These are phyloP conservation scores for Tamias sibiricus DNA, from an alignment of 2,113 vertebrate genomes.

Conservation along the genomic window DNA sequence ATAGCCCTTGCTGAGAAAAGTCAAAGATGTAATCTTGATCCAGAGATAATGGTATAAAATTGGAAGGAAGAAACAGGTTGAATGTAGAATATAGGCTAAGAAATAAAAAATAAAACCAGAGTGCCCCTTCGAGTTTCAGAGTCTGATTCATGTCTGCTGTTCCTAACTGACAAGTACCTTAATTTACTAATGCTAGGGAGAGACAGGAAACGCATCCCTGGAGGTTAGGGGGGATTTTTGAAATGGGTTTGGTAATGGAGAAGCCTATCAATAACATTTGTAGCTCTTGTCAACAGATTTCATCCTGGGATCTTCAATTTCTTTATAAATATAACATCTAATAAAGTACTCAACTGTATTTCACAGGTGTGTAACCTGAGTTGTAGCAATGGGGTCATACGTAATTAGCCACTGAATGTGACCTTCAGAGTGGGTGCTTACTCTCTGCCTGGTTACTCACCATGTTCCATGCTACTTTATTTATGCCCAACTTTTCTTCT, in stretches of 20 bases:
- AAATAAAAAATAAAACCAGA: background rate
- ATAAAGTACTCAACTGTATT: background rate
- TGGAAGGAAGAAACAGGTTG: background rate
- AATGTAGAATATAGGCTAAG: background rate
- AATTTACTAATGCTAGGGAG: background rate
- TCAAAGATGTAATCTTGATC: background rate
- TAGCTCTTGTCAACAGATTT: background rate
- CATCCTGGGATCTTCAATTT: background rate
- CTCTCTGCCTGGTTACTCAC: background rate
- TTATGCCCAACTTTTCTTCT: background rate
- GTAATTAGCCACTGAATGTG: background rate
- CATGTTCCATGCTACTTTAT: background rate
- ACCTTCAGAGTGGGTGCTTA: background rate
- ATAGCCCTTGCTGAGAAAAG: background rate
- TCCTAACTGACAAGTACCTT: background rate
- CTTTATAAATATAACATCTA: background rate
- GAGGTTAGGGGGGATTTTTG: background rate
- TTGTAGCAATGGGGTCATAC: background rate
- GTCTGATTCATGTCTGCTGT: background rate
- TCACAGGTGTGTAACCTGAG: background rate
- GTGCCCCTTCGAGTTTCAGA: background rate
- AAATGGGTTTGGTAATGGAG: background rate
- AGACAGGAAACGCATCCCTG: background rate
- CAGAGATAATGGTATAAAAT: background rate
- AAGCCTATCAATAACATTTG: background rate